phyloP scores from a whole-genome alignment of 2,113 vertebrate genomes.

The Phyllopteryx taeniolatus region DNA sequence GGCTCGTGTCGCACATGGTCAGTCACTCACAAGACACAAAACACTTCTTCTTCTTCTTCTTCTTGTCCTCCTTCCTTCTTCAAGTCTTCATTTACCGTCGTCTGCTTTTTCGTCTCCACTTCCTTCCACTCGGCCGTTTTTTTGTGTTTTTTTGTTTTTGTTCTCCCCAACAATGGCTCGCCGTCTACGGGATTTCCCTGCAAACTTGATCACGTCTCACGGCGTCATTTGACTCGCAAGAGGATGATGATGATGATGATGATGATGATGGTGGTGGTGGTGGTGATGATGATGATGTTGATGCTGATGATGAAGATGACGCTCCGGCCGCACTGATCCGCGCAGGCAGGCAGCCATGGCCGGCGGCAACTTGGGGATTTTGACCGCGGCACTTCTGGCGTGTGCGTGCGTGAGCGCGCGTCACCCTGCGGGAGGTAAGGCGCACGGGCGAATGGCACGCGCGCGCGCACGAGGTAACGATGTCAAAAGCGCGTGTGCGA shows the following conservation, averaged over 20 bases:
- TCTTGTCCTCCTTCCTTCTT: background rate
- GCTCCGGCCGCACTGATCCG: constrained; percentile 1
- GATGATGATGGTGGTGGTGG: background rate
- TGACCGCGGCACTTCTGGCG: background rate
- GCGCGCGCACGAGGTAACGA: background rate
- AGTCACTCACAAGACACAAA: background rate
- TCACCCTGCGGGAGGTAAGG: background rate
- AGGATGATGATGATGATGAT: background rate
- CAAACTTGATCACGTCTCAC: background rate
- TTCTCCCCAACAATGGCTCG: background rate
- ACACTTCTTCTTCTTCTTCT: background rate
- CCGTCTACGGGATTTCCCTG: background rate
- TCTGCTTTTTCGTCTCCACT: background rate
- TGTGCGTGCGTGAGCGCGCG: background rate
- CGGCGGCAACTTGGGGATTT: background rate
- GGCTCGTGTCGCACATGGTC: background rate
- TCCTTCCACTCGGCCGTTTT: background rate
- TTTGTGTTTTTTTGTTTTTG: background rate
- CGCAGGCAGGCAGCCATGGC: background rate
- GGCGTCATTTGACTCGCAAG: background rate
- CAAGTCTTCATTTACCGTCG: too few relatives aligned
- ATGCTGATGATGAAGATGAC: background rate
- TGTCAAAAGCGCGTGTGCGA: background rate
- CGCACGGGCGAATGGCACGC: background rate
- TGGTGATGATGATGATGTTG: background rate